Evolutionary conservation across 2,888 invertebrate genomes (phyloP), one percentile per base, ranked within the genome.

Genomic region (Glyphotaelius pellucidus): DNA sequence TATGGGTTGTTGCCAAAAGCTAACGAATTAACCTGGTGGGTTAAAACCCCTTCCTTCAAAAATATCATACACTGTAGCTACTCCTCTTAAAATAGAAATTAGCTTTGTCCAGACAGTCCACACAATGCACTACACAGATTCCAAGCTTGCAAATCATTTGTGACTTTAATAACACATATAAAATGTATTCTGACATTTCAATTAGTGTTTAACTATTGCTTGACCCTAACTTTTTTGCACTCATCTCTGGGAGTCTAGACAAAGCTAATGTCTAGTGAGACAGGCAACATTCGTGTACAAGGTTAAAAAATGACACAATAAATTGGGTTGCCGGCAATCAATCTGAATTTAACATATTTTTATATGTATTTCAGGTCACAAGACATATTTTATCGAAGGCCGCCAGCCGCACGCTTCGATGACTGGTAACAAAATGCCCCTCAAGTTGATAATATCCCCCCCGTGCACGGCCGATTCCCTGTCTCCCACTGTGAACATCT

Each of bases 371-470:
- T 91, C 95, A 98, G 98, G 98, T 94, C 96, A 98, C 94, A 98
- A 98, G 95, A 98, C 98, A 1, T 98, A 97, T 95, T 99, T 99
- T 95, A 98, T 99, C 92, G 97, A 97, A 94, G 98, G 98, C 47
- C 97, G 98, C 42, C 97, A 97, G 94, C 95, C 96, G 93, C 97
- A 97, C 94, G 95, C 95, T 90, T 81, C 95, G 95, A 91, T 95
- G 95, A 94, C 95, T 95, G 93, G 95, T 95, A 96, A 96, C 94
- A 94, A 94, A 89, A 95, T 95, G 93, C 95, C 95, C 4, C 95
- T 97, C 92, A 96, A 97, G 92, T 95, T 97, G 87, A 97, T 97
- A 93, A 96, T 97, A 94, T 97, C 97, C 91, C 97, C 97, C 52
- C 97, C 97, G 94, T 95, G 89, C 19, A 95, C 94, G 67, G 95